These are phyloP conservation scores for Poecilia gillii DNA, from an alignment of 2,797 vertebrate genomes.

Conservation along the genomic window DNA sequence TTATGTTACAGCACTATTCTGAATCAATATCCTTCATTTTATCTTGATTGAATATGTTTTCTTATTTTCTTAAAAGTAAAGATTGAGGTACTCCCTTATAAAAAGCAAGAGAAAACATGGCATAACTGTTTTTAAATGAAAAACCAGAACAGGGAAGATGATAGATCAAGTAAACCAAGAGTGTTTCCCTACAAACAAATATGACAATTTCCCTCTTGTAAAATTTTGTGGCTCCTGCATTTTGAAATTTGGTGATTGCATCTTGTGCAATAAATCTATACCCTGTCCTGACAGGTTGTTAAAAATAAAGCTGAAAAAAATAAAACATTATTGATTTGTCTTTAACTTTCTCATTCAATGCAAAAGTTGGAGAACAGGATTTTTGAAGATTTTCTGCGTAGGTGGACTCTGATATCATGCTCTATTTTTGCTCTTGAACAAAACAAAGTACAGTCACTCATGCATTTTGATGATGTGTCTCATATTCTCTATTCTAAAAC, in stretches of 20 bases:
- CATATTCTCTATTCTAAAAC: background rate
- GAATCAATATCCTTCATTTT: too few relatives aligned
- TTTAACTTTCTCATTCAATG: background rate
- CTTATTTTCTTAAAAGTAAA: too few relatives aligned
- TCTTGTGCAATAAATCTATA: background rate
- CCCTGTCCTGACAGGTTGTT: background rate
- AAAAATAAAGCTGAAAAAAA: background rate
- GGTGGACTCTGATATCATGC: conserved; percentile 25
- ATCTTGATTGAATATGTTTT: too few relatives aligned
- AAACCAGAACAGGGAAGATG: background rate
- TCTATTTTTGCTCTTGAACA: conserved; percentile 16
- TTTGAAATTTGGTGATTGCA: background rate
- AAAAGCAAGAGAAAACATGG: too few relatives aligned
- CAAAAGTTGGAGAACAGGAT: background rate
- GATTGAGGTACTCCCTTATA: too few relatives aligned
- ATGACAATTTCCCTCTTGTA: background rate
- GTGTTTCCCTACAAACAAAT: background rate
- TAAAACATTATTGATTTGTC: background rate
- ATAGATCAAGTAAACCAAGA: background rate
- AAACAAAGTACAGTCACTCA: background rate
- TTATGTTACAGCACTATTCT: too few relatives aligned
- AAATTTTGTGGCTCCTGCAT: background rate
- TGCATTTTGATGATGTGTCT: conserved; percentile 8
- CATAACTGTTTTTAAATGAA: too few relatives aligned
- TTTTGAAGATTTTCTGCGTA: conserved; percentile 5